Evolutionary conservation across 2,888 invertebrate genomes (phyloP).

Genomic region (Nemoura dubitans): DNA sequence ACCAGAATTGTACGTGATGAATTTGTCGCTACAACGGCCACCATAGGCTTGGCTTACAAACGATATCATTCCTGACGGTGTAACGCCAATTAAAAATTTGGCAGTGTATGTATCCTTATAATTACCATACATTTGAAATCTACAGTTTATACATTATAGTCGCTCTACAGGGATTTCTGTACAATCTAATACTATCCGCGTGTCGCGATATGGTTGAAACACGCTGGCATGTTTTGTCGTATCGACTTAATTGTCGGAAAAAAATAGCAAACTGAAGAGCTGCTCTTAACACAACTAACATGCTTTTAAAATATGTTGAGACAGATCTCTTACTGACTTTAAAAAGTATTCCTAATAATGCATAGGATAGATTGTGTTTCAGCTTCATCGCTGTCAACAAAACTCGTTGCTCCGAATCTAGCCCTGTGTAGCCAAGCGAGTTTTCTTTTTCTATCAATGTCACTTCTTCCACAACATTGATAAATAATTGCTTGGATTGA

Average conservation of each 20-base stretch:
- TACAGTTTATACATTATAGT: neutral
- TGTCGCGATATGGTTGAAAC: conserved; percentile 41
- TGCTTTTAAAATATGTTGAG: conserved; percentile 42
- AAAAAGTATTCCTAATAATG: conserved; percentile 40
- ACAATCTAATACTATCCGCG: conserved; percentile 46
- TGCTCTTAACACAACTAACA: conserved; percentile 29
- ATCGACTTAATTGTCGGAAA: conserved; percentile 46
- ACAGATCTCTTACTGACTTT: conserved; percentile 38
- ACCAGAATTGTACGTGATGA: conserved; percentile 36
- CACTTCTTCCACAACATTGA: too few species aligned
- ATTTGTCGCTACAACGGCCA: conserved; percentile 49
- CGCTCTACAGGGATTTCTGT: conserved; percentile 13
- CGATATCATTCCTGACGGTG: conserved; percentile 48
- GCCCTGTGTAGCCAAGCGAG: too few species aligned
- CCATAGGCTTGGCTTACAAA: conserved; percentile 50
- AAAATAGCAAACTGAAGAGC: conserved; percentile 44
- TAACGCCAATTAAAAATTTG: conserved; percentile 50
- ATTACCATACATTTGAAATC: conserved; percentile 47
- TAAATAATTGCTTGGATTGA: too few species aligned
- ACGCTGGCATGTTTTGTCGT: conserved; percentile 41
- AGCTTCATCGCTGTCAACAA: neutral
- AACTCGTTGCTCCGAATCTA: too few species aligned
- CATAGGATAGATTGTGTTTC: conserved; percentile 45
- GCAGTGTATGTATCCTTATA: conserved; percentile 50
- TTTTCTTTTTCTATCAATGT: too few species aligned